Conservation (phyloP, 2,888 invertebrate species). For the Congeria kusceri region DNA sequence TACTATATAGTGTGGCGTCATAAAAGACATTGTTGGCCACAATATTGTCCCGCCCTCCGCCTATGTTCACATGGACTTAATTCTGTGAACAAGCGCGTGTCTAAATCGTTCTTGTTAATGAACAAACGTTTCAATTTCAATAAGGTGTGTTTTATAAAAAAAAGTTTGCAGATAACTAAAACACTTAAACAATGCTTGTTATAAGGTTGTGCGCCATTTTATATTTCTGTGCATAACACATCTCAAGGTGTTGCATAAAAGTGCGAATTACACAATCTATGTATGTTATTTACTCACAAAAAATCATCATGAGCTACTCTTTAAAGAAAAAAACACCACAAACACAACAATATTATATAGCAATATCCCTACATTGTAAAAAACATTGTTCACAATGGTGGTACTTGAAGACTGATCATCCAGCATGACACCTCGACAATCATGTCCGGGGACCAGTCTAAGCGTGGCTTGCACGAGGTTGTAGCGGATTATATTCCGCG, state of each 20-base stretch:
- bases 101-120: no score
- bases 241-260: neutral
- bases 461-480: conserved; percentile 70
- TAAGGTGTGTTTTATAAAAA: no score
- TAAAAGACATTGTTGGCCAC: conserved; percentile 71
- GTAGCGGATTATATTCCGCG: conserved; percentile 68
- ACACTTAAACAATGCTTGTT: no score
- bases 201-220: no score
- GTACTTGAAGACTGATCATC: conserved; percentile 73
- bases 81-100: conserved; percentile 53
- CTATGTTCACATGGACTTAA: conserved; percentile 71
- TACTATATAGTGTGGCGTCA: conserved; percentile 58
- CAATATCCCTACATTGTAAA: conserved; percentile 67
- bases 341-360: no score
- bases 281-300: no score
- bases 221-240: no score
- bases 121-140: no score
- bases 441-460: conserved; percentile 67
- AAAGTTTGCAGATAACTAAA: no score
- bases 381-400: conserved; percentile 70
- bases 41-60: conserved; percentile 75
- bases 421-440: conserved; percentile 71
- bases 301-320: no score
- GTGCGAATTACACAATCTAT: neutral
- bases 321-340: no score